Base-by-base conservation (phyloP, 2,797 vertebrate genomes). In the Etheostoma nigrum region DNA sequence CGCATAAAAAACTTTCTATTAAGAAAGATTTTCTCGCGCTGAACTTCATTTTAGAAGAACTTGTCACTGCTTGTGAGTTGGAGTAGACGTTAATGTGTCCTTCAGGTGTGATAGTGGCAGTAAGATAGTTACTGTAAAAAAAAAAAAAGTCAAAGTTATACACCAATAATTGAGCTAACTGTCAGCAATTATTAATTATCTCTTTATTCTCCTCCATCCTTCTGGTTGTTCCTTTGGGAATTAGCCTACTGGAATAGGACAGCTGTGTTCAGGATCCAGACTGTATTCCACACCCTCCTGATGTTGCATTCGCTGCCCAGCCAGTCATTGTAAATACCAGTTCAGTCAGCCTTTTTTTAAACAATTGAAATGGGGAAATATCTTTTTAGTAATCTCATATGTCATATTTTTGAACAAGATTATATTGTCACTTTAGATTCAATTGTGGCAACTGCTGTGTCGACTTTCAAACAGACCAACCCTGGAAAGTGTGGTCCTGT, bases 221-320 rank as follows among this genome's bases (percentile, higher is more conserved):
- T n/a, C 9, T 59, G 19, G 59, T 67, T 42, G 33, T 16, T 60
- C 40, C 7, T 49, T 49, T 74, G 60, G 48, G 53, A 68, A 23
- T 42, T 25, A 5, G 36, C 42, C 12, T 44, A 4, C 62, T 40
- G 60, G 15, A 45, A 15, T n/a, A 45, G 44, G n/a, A 49, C 40
- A 57, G 65, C 72, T 77, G 78, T n/a, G 74, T 86, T 87, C 82
- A 85, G 55, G 74, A 69, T 77, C 74, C 51, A 15, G 8, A 40
- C 67, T 73, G 51, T 57, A 59, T 27, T 40, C 72, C 59, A 10
- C 74, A 79, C 76, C 75, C 62, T 73, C 19, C 64, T 51, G 1
- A 2, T 74, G 87, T 1, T 81, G 86, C 88, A 8, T 92, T 90
- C 76, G 81, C 2, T 14, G 72, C 9, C 69, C 75, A 8, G 55